phyloP scores from a whole-genome alignment of 2,888 invertebrate genomes.

The Spisula subtruncata region DNA sequence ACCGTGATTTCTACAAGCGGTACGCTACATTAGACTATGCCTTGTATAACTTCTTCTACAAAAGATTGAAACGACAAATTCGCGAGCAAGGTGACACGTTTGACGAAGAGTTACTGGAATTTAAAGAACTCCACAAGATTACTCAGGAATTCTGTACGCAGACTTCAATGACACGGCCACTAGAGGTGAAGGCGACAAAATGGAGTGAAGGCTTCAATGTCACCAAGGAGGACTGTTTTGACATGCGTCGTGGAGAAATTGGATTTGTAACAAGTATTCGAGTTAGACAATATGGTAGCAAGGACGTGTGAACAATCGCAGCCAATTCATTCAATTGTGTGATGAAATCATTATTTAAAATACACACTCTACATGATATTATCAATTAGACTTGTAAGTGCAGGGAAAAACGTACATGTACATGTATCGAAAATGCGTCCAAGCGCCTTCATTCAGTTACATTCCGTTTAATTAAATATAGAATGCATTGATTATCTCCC shows the following conservation, averaged over 20 bases:
- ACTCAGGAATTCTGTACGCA: constrained; percentile 65
- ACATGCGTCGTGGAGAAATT: constrained; percentile 64
- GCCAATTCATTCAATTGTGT: not conserved
- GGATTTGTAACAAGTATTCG: constrained; percentile 59
- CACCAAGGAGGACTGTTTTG: constrained; percentile 48
- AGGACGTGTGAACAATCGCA: constrained; percentile 40
- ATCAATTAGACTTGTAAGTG: too few relatives aligned
- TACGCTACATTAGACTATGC: constrained; percentile 62
- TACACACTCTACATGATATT: too few relatives aligned
- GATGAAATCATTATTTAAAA: too few relatives aligned
- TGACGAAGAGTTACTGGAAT: constrained; percentile 66
- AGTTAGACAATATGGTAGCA: constrained; percentile 63
- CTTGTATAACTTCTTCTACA: constrained; percentile 62
- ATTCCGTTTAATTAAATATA: too few relatives aligned
- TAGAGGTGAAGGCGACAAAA: constrained; percentile 39
- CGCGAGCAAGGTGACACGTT: constrained; percentile 63
- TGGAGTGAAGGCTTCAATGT: constrained; percentile 66
- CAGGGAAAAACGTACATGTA: too few relatives aligned
- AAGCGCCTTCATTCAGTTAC: too few relatives aligned
- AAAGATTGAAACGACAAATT: constrained; percentile 59
- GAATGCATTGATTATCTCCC: too few relatives aligned
- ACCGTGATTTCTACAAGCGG: constrained; percentile 59
- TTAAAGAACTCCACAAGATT: constrained; percentile 59
- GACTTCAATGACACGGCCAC: not conserved
- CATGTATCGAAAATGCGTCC: too few relatives aligned